Conservation (phyloP, 35 echinoderm and acorn worm species). For the Anneissia japonica region DNA sequence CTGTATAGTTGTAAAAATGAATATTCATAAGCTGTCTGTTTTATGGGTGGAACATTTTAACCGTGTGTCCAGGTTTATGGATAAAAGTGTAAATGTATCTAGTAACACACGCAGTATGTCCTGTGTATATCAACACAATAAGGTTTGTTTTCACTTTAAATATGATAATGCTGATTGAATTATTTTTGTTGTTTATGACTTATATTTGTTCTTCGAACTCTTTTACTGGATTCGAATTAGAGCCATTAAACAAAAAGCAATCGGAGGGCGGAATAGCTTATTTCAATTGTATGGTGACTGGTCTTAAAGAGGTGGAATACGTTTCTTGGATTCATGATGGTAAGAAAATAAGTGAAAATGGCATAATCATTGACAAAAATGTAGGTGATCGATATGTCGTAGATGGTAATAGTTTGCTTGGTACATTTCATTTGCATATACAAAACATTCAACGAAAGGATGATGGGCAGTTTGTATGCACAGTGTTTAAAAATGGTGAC, state of each 20-base stretch:
- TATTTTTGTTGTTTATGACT: neutral
- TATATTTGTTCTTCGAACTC: neutral
- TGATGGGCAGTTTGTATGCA: neutral
- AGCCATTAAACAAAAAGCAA: neutral
- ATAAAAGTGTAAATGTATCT: too few species aligned
- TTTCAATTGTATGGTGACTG: neutral
- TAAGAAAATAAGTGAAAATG: neutral
- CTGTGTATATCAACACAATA: too few species aligned
- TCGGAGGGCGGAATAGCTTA: neutral
- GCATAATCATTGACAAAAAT: neutral
- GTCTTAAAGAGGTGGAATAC: neutral
- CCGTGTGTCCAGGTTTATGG: too few species aligned
- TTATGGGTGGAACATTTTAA: too few species aligned
- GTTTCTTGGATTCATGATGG: neutral
- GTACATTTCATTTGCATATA: neutral
- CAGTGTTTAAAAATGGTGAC: neutral
- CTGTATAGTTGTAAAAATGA: too few species aligned
- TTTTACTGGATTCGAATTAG: neutral
- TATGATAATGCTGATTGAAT: too few species aligned
- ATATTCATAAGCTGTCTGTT: too few species aligned
- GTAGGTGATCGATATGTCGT: neutral
- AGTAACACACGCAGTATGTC: too few species aligned
- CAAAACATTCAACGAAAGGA: neutral
- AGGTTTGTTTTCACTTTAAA: too few species aligned
- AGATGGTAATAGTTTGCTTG: neutral